These are phyloP conservation scores for Scylla paramamosain DNA, from an alignment of 1,140 invertebrate species.

Conservation along the genomic window DNA sequence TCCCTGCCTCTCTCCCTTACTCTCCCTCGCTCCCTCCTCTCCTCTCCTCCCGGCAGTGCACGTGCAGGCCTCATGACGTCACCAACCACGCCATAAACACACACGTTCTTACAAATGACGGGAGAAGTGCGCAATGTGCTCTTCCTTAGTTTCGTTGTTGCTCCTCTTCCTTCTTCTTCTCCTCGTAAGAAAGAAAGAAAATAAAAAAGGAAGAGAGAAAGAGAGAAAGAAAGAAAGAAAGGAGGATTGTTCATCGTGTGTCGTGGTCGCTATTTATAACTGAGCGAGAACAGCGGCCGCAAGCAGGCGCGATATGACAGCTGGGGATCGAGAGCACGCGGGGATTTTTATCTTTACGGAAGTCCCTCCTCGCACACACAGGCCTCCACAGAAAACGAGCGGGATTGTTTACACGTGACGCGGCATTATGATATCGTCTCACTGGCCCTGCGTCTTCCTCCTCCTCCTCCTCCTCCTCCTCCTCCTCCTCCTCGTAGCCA, in stretches of 20 bases:
- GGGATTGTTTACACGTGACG: not conserved
- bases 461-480: too few relatives aligned
- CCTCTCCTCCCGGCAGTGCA: not conserved
- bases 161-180: not conserved
- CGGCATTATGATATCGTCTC: not conserved
- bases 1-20: too few relatives aligned
- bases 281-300: not conserved
- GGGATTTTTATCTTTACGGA: not conserved
- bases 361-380: not conserved
- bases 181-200: not conserved
- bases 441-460: too few relatives aligned
- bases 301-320: not conserved
- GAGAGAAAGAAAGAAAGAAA: not conserved
- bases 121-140: not conserved
- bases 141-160: too few relatives aligned
- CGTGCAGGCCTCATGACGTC: not conserved
- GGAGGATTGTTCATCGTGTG: not conserved
- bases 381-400: constrained; percentile 8
- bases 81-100: not conserved
- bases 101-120: constrained; percentile 1
- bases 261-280: not conserved
- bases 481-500: not conserved
- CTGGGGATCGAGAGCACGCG: not conserved
- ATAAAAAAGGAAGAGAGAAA: not conserved
- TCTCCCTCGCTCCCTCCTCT: not conserved